Base-by-base conservation (phyloP, 2,888 invertebrate genomes). In the Seira musarum region DNA sequence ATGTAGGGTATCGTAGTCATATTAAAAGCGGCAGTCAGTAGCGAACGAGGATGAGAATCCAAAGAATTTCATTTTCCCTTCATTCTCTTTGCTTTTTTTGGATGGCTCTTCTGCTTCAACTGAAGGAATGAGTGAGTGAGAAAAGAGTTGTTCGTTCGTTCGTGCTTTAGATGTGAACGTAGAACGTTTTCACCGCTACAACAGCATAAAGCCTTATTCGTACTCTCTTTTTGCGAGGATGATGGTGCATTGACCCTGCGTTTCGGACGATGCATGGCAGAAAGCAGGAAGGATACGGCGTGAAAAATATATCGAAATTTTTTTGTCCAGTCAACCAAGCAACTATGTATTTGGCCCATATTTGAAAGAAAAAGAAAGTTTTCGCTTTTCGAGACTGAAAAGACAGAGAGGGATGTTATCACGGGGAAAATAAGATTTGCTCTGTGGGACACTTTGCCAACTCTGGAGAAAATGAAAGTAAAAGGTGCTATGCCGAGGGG, bases 161-260 rank as follows among this genome's bases (percentile, higher is more conserved):
- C 53, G 49, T 64, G 64, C 46, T 46, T 53, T 53, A 53, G 53
- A 30, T 30, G 30, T 5, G 30, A 30, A 8, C 30, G 30, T 30
- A 30, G 30, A 17, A 53, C n/a, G 53, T 53, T 53, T 53, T 53
- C 53, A 8, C 53, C 53, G 53, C 53, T 53, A 46, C 2, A 8
- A 53, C 10, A 19, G 2, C 35, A 61, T 71, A 46, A 65, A 53
- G 53, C 17, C 53, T 17, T 53, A 53, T 13, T 17, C 53, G 53
- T 53, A 53, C 15, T 53, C 17, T 13, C 53, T 53, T 30, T 53
- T 53, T 17, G 53, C 24, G 57, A 65, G 30, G 69, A 24, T 78
- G 78, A 63, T 79, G 79, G 79, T 79, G 79, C 79, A 79, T 73
- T 79, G 79, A 79, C 79, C 79, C 79, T 79, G 79, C 79, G 79